These are phyloP conservation scores for Ibidorhyncha struthersii DNA, from an alignment of 2,113 vertebrate genomes.

Conservation along the genomic window DNA sequence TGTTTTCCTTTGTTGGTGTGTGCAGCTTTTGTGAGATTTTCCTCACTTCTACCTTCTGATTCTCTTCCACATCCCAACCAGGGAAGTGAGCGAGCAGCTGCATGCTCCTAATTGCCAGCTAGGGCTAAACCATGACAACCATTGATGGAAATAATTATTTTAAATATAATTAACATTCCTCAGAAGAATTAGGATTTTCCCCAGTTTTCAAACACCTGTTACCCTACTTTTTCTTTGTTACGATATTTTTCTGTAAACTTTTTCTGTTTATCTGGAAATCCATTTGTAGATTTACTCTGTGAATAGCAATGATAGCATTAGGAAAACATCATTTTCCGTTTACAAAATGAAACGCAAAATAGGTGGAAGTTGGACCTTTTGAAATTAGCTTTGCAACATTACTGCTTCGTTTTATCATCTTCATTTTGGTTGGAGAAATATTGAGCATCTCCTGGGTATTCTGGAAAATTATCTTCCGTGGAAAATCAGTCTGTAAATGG, in stretches of 20 bases:
- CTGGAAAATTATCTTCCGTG: neutral
- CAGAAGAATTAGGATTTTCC: neutral
- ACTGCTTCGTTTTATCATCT: neutral
- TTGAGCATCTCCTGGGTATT: neutral
- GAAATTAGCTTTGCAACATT: neutral
- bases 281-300: neutral
- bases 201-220: neutral
- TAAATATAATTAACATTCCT: neutral
- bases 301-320: neutral
- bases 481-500: neutral
- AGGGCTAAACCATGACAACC: neutral
- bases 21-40: neutral
- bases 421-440: neutral
- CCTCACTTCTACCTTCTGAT: neutral
- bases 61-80: neutral
- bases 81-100: neutral
- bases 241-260: neutral
- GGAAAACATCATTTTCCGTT: neutral
- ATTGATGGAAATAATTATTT: neutral
- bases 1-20: neutral
- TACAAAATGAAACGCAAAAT: neutral
- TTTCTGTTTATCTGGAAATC: neutral
- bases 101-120: neutral
- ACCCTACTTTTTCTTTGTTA: neutral
- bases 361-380: neutral